Evolutionary conservation across 2,888 invertebrate species (phyloP).

Genomic region (Coelopa pilipes): DNA sequence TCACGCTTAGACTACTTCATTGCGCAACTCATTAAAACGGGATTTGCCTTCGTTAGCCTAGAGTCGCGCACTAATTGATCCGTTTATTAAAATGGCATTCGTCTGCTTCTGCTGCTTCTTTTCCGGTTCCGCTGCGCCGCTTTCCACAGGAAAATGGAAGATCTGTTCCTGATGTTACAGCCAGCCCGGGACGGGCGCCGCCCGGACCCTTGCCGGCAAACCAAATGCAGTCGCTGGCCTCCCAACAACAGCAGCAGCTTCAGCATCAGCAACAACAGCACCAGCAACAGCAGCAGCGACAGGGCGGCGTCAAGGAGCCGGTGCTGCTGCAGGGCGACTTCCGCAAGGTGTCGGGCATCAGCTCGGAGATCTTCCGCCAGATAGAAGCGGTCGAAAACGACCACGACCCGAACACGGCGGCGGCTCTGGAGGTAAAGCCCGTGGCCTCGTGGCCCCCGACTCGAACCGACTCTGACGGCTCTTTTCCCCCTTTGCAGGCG

Average conservation of each 20-base stretch:
- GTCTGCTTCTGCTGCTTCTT: conserved; percentile 3
- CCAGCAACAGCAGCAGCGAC: conserved; percentile 55
- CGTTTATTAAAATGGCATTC: not conserved
- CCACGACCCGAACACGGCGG: conserved; percentile 92
- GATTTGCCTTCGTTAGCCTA: conserved; percentile 10
- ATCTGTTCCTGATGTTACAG: conserved; percentile 91
- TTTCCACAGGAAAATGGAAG: conserved; percentile 82
- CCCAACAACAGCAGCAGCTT: conserved; percentile 59
- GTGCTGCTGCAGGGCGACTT: conserved; percentile 93
- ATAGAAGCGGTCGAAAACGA: conserved; percentile 97
- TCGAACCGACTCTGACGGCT: not conserved
- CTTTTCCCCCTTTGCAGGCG: conserved; percentile 68
- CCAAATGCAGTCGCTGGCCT: conserved; percentile 69
- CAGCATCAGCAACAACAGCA: conserved; percentile 66
- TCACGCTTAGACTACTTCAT: not conserved
- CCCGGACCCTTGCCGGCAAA: conserved; percentile 74
- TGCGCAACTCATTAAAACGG: not conserved
- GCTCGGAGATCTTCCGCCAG: conserved; percentile 96
- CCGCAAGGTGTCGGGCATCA: conserved; percentile 95
- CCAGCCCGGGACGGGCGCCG: conserved; percentile 86
- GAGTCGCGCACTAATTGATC: conserved; percentile 24
- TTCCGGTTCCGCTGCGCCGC: not conserved
- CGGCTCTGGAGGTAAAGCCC: conserved; percentile 80
- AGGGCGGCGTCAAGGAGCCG: conserved; percentile 70
- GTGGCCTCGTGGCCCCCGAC: not conserved